Evolutionary conservation across 2,888 invertebrate species (phyloP).

Genomic region (Drosophila crucigera): DNA sequence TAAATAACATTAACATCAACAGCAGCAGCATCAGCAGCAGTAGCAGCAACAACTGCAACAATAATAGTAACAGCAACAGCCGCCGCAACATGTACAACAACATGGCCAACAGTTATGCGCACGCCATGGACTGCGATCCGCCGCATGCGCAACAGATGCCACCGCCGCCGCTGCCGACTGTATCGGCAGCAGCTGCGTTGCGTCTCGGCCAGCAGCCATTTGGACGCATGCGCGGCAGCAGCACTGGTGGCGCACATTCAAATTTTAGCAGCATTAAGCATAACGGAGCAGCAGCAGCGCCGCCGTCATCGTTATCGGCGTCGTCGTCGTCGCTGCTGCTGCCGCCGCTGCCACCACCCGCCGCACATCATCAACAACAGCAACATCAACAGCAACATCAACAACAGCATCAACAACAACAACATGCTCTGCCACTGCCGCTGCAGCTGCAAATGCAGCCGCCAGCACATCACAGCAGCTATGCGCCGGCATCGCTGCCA

Average conservation of each 20-base stretch:
- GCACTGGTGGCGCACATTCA: constrained; percentile 32
- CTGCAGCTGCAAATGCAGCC: constrained; percentile 39
- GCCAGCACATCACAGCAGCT: constrained; percentile 78
- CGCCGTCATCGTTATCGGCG: constrained; percentile 36
- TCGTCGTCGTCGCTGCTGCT: constrained; percentile 40
- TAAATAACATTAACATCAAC: constrained; percentile 63
- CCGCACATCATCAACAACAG: constrained; percentile 55
- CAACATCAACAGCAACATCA: constrained; percentile 32
- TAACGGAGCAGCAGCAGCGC: constrained; percentile 54
- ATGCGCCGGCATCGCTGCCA: constrained; percentile 84
- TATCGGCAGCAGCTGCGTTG: constrained; percentile 46
- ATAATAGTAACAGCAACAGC: constrained; percentile 58
- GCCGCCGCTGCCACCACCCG: constrained; percentile 51
- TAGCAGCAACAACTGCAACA: constrained; percentile 56
- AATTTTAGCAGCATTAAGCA: constrained; percentile 65
- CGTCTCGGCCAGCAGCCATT: constrained; percentile 41
- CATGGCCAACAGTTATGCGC: constrained; percentile 83
- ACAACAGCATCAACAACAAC: constrained; percentile 25
- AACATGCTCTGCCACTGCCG: constrained; percentile 40
- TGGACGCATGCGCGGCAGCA: constrained; percentile 57
- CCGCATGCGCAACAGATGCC: constrained; percentile 84
- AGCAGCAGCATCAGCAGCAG: constrained; percentile 38
- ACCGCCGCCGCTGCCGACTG: constrained; percentile 62
- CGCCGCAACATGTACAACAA: constrained; percentile 51
- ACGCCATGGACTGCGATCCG: constrained; percentile 93